Percentiles rank a stretch among this genome's conserved stretches.
phyloP scores from a whole-genome alignment of 1,140 invertebrate species.

The Macrosteles quadrilineatus region DNA sequence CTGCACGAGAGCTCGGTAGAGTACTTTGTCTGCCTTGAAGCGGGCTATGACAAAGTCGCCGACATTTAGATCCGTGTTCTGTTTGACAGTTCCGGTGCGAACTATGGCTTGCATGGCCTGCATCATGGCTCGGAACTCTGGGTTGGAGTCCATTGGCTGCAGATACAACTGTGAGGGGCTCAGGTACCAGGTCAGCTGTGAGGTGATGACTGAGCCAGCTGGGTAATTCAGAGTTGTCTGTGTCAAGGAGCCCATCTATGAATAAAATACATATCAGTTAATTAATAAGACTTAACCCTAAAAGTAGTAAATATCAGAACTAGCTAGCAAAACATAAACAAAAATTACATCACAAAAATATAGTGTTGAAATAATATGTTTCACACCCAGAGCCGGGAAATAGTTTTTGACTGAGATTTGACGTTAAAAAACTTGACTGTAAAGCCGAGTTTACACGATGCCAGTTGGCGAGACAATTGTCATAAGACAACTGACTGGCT shows the following conservation, averaged over 20 bases:
- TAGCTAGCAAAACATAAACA: too few relatives aligned
- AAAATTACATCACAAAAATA: too few relatives aligned
- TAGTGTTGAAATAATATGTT: too few relatives aligned
- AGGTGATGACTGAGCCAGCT: not conserved
- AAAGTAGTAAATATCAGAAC: too few relatives aligned
- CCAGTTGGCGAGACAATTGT: too few relatives aligned
- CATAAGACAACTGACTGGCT: too few relatives aligned
- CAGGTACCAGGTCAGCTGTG: slow-evolving; percentile 60
- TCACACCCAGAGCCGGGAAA: too few relatives aligned
- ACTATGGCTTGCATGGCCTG: slow-evolving; percentile 59
- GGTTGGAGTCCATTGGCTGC: slow-evolving; percentile 52
- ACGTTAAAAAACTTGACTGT: too few relatives aligned
- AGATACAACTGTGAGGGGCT: slow-evolving; percentile 69
- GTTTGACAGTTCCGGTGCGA: not conserved
- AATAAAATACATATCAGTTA: too few relatives aligned
- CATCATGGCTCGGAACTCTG: slow-evolving; percentile 65
- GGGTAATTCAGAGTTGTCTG: not conserved
- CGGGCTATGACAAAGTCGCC: slow-evolving; percentile 65
- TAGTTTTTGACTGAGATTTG: too few relatives aligned
- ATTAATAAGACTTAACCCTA: too few relatives aligned
- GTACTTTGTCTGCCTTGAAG: slow-evolving; percentile 65
- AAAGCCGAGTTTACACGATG: too few relatives aligned
- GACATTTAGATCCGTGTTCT: slow-evolving; percentile 33
- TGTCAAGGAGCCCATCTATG: not conserved
- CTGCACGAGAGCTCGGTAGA: slow-evolving; percentile 66